Base-by-base conservation (phyloP, 2,113 vertebrate species). In the Phalacrocorax brasilianus region DNA sequence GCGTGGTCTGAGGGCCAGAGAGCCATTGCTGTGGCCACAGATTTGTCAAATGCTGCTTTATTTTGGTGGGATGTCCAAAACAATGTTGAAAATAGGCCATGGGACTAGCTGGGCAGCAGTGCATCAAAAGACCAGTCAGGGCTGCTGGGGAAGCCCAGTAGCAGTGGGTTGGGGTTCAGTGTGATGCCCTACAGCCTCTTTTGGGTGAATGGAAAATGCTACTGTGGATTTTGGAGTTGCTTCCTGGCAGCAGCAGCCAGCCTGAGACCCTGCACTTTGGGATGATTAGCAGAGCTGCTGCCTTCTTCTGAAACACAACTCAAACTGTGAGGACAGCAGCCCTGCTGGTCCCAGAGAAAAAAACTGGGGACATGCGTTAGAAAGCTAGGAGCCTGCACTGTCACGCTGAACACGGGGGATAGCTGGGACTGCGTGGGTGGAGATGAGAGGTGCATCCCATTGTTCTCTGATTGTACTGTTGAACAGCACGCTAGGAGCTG, bases 401-500 rank as follows among this genome's bases (percentile, higher is more conserved):
- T 58, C 20, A 9, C 0, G 0, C 1, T 73, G 50, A 45, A 23
- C 19, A 19, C 44, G 11, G 66, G 45, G 42, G 38, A 3, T 30
- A 52, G 26, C 66, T 70, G 30, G 44, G 26, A 10, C n/a, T 11
- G 12, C 1, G 1, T 42, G 65, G 12, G 11, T 47, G 49, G 9
- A 14, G 11, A 12, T 24, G 53, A 82, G 74, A 75, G 33, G 53
- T 56, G 19, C 18, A 18, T 32, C 58, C 27, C 3, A 1, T 23
- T 49, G 32, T 77, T 77, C 70, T 75, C 21, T 33, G 14, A 19
- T 38, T 23, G 42, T 38, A 10, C 26, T 38, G n/a, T 33, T 63
- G 42, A 47, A 40, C 30, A 22, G 67, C 18, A 33, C 28, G 8
- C 47, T 19, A 21, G 14, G 59, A 73, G 42, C 7, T 45, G 3